Base-by-base conservation (phyloP, 2,113 vertebrate species). In the Oxyruncus cristatus region DNA sequence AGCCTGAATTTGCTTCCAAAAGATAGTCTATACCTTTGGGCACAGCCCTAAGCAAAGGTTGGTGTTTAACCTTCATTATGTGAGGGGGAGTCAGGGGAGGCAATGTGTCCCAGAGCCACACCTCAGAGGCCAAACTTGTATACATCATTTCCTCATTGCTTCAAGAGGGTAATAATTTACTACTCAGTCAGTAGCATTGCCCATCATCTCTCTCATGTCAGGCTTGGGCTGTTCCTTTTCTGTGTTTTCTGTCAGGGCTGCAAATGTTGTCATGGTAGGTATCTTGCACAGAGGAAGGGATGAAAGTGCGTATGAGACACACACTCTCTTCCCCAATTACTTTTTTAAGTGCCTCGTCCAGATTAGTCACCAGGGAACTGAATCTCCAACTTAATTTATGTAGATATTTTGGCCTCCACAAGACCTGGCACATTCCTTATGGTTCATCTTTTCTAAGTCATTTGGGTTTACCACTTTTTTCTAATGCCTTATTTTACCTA, bases 41-140 rank as follows among this genome's bases (percentile, higher is more conserved):
- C 93, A 92, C 88, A 90, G 75, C 93, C 94, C 81, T 26, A 92
- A 88, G 63, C 90, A 93, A 97, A 96, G 90, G 92, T 92, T 97
- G 88, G 74, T 63, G 27, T 80, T 88, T 88, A 94, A 93, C 44
- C 67, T 88, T 79, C 85, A 77, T 37, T 28, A 56, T 32, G 27
- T 12, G 49, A 85, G 44, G 14, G 28, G 77, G 20, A 76, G 59
- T 74, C 75, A 53, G 24, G 22, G 32, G 63, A 92, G 62, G 62
- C 32, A 76, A 86, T 41, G 18, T 55, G 74, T 35, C 42, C 78
- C 74, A 70, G 95, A 47, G 88, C 88, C 92, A 83, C 88, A 50
- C 94, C 95, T 92, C 71, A 73, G 81, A 68, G 55, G 19, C 88
- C 58, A 78, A 83, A 85, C 17, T 63, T 83, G 3, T 46, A 42